phyloP scores from a whole-genome alignment of 1,140 invertebrate species.

The Ostrea denselamellosa region DNA sequence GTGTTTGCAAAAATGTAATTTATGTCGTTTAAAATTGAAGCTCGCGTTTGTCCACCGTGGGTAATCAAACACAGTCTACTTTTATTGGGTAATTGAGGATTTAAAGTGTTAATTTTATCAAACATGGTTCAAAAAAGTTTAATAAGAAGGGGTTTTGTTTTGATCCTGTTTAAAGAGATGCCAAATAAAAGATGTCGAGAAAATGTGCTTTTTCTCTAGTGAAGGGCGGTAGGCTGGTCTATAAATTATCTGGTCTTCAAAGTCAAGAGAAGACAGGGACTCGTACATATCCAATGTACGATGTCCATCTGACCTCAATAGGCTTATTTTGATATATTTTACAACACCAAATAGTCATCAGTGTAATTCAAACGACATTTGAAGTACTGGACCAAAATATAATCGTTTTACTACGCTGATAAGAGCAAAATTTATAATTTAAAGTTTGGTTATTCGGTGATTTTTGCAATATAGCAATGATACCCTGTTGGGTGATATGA shows the following conservation, averaged over 20 bases:
- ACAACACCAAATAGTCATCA: constrained; percentile 14
- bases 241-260: constrained; percentile 29
- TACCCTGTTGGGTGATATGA: too few relatives aligned
- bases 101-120: constrained; percentile 35
- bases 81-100: constrained; percentile 39
- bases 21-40: constrained; percentile 36
- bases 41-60: not conserved
- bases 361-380: constrained; percentile 8
- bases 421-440: not conserved
- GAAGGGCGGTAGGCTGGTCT: not conserved
- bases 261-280: constrained; percentile 16
- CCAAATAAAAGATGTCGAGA: constrained; percentile 30
- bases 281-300: not conserved
- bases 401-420: constrained; percentile 12
- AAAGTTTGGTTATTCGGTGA: not conserved
- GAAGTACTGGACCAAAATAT: constrained; percentile 29
- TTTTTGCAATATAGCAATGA: not conserved
- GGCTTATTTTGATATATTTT: constrained; percentile 8
- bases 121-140: constrained; percentile 40
- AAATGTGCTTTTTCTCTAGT: constrained; percentile 29
- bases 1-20: constrained; percentile 31
- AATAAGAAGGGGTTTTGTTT: constrained; percentile 29
- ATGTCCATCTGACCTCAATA: constrained; percentile 25
- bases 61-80: not conserved
- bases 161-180: not conserved